phyloP scores from a whole-genome alignment of 2,113 vertebrate species.

The Chloroceryle aenea region DNA sequence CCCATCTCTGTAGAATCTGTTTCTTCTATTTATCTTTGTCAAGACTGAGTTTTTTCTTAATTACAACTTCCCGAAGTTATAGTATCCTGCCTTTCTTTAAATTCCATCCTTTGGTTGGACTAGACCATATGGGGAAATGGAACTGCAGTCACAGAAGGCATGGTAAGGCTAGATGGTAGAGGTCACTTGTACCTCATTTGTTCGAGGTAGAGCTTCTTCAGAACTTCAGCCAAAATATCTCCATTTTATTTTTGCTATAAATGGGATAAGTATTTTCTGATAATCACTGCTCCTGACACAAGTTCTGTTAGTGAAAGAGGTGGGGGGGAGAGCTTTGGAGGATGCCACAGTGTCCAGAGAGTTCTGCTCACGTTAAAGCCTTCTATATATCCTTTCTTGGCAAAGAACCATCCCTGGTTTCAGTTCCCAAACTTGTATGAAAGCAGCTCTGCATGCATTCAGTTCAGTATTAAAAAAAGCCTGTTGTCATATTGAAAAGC shows the following conservation, averaged over 20 bases:
- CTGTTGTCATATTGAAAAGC: neutral
- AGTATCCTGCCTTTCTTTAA: constrained; percentile 38
- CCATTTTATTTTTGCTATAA: neutral
- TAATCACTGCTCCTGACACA: neutral
- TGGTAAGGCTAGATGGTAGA: constrained; percentile 55
- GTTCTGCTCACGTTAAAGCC: neutral
- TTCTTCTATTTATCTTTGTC: neutral
- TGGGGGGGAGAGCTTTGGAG: neutral
- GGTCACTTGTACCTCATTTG: neutral
- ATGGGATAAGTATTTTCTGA: neutral
- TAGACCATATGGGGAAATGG: constrained; percentile 32
- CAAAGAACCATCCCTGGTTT: neutral
- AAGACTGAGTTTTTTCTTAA: neutral
- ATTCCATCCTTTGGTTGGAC: constrained; percentile 34
- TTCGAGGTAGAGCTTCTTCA: neutral
- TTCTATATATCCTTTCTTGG: neutral
- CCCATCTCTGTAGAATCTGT: neutral
- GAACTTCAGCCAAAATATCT: neutral
- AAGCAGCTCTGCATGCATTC: neutral
- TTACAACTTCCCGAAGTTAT: neutral
- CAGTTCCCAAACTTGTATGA: neutral
- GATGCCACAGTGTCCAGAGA: neutral
- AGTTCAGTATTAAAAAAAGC: neutral
- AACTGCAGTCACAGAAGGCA: constrained; percentile 25
- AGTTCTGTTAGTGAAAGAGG: neutral